These are phyloP conservation scores for Pelecanus crispus DNA, from an alignment of 2,113 vertebrate genomes.

Conservation along the genomic window DNA sequence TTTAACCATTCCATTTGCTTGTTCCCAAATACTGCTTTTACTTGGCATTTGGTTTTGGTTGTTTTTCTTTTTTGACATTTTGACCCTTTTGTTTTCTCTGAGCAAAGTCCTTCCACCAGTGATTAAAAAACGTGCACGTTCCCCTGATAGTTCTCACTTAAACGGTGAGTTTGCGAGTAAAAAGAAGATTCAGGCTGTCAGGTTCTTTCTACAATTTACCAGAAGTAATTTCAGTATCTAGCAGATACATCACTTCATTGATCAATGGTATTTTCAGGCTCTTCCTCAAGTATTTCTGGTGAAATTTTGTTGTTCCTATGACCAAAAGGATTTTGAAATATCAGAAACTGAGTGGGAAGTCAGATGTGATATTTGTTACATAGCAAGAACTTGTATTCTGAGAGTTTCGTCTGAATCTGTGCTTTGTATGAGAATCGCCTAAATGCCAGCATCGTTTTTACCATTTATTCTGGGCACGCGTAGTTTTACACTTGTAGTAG, in stretches of 20 bases:
- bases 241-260: neutral
- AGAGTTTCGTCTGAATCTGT: neutral
- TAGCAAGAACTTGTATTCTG: neutral
- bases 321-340: neutral
- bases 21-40: neutral
- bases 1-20: neutral
- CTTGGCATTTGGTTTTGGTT: neutral
- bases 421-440: neutral
- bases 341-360: neutral
- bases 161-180: neutral
- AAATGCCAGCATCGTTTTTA: neutral
- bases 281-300: constrained; percentile 10
- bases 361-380: neutral
- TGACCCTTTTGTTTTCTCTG: neutral
- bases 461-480: constrained; percentile 1
- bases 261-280: constrained; percentile 10
- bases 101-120: neutral
- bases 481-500: constrained; percentile 33
- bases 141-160: neutral
- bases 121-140: neutral
- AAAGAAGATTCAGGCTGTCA: neutral
- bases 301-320: neutral
- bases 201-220: neutral
- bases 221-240: neutral
- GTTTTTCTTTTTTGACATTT: neutral